A percentile compares a stretch with the other conserved stretches of the same genome.
Evolutionary conservation across 2,797 vertebrate species (phyloP).

Genomic region (Lateolabrax maculatus): DNA sequence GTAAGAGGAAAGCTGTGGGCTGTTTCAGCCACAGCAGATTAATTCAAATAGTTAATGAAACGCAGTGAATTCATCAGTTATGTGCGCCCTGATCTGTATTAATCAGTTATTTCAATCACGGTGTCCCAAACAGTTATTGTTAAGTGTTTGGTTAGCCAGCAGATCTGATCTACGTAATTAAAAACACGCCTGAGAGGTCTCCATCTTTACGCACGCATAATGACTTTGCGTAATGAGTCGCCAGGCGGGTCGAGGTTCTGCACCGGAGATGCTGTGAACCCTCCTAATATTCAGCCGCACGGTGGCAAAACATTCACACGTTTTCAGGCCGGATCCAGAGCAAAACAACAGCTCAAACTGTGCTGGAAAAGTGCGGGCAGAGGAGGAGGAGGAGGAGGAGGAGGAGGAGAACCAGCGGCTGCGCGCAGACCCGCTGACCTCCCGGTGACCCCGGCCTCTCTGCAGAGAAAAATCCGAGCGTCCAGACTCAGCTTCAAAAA

Average conservation of each 20-base stretch:
- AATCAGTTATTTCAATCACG: not conserved
- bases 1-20: not conserved
- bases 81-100: not conserved
- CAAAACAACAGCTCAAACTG: not conserved
- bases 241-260: not conserved
- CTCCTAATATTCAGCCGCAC: not conserved
- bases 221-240: slow-evolving; percentile 40
- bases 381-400: no score
- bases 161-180: slow-evolving; percentile 5
- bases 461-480: slow-evolving; percentile 44
- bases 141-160: not conserved
- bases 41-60: not conserved
- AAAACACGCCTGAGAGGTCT: slow-evolving; percentile 20
- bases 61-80: not conserved
- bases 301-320: not conserved
- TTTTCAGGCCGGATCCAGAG: not conserved
- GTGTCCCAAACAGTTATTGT: not conserved
- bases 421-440: slow-evolving; percentile 79
- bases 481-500: slow-evolving; percentile 63
- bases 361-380: slow-evolving; percentile 11
- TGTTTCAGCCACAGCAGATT: not conserved
- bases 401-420: slow-evolving; percentile 24
- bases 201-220: slow-evolving; percentile 55
- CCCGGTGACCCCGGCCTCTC: slow-evolving; percentile 79
- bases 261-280: not conserved